phyloP scores from a whole-genome alignment of 2,888 invertebrate genomes.

The Yponomeuta plumbellus region DNA sequence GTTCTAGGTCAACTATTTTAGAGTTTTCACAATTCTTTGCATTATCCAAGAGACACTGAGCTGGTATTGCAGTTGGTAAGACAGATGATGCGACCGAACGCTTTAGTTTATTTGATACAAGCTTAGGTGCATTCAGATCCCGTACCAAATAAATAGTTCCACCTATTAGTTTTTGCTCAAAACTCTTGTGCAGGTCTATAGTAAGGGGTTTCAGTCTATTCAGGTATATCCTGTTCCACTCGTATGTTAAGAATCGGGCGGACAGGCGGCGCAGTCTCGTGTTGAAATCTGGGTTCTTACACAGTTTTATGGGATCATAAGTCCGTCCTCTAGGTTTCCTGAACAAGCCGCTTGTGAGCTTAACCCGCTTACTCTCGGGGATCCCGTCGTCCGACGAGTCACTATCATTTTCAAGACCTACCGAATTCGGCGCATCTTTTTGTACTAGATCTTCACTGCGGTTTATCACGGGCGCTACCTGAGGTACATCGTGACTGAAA shows the following conservation, averaged over 20 bases:
- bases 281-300: conserved; percentile 69
- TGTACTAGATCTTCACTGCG: background rate
- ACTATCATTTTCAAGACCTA: conserved; percentile 14
- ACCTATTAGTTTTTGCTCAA: conserved; percentile 49
- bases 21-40: conserved; percentile 16
- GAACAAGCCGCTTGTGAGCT: conserved; percentile 44
- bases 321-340: conserved; percentile 50
- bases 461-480: background rate
- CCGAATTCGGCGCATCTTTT: background rate
- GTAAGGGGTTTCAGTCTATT: conserved; percentile 56
- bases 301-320: conserved; percentile 55
- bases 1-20: conserved; percentile 7
- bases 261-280: conserved; percentile 54
- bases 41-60: conserved; percentile 44
- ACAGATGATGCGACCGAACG: conserved; percentile 27
- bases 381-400: conserved; percentile 26
- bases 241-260: conserved; percentile 48
- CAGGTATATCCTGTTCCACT: conserved; percentile 46
- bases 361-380: conserved; percentile 35
- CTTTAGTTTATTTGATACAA: background rate
- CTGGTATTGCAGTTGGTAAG: conserved; percentile 41
- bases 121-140: background rate
- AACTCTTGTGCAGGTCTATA: conserved; percentile 55
- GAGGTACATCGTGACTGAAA: background rate
- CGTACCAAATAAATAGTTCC: conserved; percentile 46